A percentile compares a stretch with the other conserved stretches of the same genome.
These are phyloP conservation scores for Thryonomys swinderianus DNA, from an alignment of 2,113 vertebrate species.

Conservation along the genomic window DNA sequence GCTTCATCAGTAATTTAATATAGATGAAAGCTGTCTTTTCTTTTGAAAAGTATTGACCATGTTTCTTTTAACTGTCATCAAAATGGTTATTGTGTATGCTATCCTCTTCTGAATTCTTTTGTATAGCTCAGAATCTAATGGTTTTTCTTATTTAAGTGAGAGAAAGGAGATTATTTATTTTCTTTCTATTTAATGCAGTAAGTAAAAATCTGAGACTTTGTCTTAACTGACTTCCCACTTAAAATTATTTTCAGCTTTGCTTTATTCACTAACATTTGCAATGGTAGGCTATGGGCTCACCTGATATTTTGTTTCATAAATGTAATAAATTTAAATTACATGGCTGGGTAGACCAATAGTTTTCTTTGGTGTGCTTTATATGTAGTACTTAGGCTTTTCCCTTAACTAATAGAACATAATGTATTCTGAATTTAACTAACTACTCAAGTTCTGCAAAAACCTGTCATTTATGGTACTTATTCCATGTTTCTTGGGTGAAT, in stretches of 20 bases:
- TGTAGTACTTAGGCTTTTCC: neutral
- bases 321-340: neutral
- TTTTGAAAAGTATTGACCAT: neutral
- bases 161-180: neutral
- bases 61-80: conserved; percentile 6
- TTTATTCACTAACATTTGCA: neutral
- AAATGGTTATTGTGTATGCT: neutral
- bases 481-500: neutral
- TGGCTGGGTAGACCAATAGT: neutral
- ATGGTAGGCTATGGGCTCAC: neutral
- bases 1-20: conserved; percentile 5
- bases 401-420: neutral
- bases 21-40: neutral
- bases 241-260: neutral
- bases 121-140: neutral
- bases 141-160: neutral
- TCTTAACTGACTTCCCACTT: neutral
- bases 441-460: neutral
- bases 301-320: neutral
- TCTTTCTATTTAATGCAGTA: neutral
- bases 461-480: neutral
- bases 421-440: neutral
- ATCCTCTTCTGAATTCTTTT: neutral
- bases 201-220: neutral
- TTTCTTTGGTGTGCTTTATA: neutral